Evolutionary conservation across 1,140 invertebrate species (phyloP), one percentile per base, ranked within the genome.

Genomic region (Phortica variegata): DNA sequence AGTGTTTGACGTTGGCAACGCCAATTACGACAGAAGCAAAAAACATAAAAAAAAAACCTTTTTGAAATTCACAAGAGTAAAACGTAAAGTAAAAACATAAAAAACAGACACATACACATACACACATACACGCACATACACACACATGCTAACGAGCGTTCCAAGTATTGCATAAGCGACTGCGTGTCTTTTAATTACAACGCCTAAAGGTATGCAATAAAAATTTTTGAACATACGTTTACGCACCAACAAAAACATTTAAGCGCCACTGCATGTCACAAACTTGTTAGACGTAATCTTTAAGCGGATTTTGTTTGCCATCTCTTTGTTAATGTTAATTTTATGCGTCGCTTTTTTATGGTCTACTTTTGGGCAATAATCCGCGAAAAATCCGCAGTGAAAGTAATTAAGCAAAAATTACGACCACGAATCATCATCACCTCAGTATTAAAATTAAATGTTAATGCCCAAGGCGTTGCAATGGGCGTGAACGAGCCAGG

Each of bases 1-100:
- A 4, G 12, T 15, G 12, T 10, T 15, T n/a, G 33, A 10, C 7
- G 4, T 4, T 10, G 33, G 33, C 33, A 34, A 34, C 16, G 39
- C 26, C 13, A 31, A 41, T 43, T 32, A 49, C 38, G 38, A 17
- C 4, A n/a, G n/a, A n/a, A n/a, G n/a, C n/a, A n/a, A n/a, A n/a
- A n/a, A n/a, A n/a, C n/a, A n/a, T n/a, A n/a, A n/a, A n/a, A n/a
- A n/a, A n/a, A n/a, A n/a, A n/a, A n/a, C n/a, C n/a, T n/a, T n/a
- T n/a, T n/a, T n/a, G n/a, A n/a, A n/a, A n/a, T n/a, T n/a, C n/a
- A n/a, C n/a, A n/a, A n/a, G n/a, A n/a, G n/a, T n/a, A n/a, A n/a
- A n/a, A n/a, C n/a, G n/a, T n/a, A n/a, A n/a, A n/a, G n/a, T n/a
- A n/a, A n/a, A n/a, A n/a, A n/a, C 38, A 32, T 42, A 7, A 12